Percentiles rank a stretch among this genome's conserved stretches.
phyloP scores from a whole-genome alignment of 2,113 vertebrate species.

The Amia ocellicauda region DNA sequence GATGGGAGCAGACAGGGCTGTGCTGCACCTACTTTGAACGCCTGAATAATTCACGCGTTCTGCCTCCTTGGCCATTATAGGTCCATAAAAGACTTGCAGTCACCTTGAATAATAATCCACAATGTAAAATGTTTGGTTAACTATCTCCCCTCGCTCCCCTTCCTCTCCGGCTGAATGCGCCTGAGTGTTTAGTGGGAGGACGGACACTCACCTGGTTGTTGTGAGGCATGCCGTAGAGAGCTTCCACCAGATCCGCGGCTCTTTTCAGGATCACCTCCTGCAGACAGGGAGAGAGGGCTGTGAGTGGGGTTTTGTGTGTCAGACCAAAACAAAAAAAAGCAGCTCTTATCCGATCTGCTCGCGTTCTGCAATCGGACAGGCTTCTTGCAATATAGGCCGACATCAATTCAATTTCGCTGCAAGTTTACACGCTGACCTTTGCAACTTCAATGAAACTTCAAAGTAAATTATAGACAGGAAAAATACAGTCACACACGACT shows the following conservation, averaged over 20 bases:
- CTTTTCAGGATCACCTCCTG: slow-evolving; percentile 94
- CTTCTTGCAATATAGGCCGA: too few species aligned
- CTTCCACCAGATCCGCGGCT: slow-evolving; percentile 90
- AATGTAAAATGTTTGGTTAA: neutral
- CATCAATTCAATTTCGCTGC: too few species aligned
- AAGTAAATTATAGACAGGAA: too few species aligned
- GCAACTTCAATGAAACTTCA: too few species aligned
- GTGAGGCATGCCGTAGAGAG: slow-evolving; percentile 91
- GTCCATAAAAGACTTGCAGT: neutral
- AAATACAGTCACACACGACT: too few species aligned
- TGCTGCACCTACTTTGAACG: neutral
- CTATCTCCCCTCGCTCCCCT: too few species aligned
- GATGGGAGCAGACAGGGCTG: neutral
- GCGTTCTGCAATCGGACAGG: neutral
- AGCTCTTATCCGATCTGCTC: neutral
- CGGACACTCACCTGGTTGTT: slow-evolving; percentile 84
- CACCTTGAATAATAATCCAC: neutral
- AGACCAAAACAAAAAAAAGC: too few species aligned
- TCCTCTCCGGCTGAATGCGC: too few species aligned
- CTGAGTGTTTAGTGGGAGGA: too few species aligned
- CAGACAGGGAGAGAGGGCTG: slow-evolving; percentile 31
- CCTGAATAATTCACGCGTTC: neutral
- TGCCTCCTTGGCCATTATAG: neutral
- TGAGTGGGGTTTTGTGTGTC: neutral
- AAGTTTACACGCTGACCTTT: too few species aligned